These are phyloP conservation scores for Campopleginae sp. DNA, from an alignment of 2,888 invertebrate genomes.

Conservation along the genomic window DNA sequence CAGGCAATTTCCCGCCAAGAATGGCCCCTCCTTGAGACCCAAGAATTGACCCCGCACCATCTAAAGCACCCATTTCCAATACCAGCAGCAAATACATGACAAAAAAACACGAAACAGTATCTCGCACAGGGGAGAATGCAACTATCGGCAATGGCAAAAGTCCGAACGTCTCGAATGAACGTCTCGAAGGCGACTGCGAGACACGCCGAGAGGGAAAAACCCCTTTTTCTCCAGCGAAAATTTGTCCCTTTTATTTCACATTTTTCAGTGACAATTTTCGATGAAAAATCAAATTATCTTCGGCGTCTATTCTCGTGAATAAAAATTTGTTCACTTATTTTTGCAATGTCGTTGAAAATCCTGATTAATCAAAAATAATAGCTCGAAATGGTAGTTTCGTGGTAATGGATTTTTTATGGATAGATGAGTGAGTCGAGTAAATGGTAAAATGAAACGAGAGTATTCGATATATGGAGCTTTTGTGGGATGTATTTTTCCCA, in stretches of 20 bases:
- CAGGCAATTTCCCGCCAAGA: slow-evolving; percentile 84
- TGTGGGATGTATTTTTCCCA: slow-evolving; percentile 36
- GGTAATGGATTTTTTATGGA: background rate
- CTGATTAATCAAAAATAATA: background rate
- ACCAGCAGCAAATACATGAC: slow-evolving; percentile 72
- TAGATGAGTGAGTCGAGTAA: background rate
- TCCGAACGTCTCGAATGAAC: no score
- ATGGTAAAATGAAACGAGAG: slow-evolving; percentile 22
- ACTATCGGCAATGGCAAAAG: background rate
- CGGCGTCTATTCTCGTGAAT: background rate
- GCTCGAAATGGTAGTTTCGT: background rate
- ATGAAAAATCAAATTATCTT: background rate
- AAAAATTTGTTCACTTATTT: background rate
- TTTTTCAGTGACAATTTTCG: no score
- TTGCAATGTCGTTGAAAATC: background rate
- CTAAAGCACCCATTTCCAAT: slow-evolving; percentile 81
- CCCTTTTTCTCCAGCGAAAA: no score
- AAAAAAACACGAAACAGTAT: slow-evolving; percentile 27
- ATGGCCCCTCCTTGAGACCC: slow-evolving; percentile 81
- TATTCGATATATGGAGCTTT: slow-evolving; percentile 27
- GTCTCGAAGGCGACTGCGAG: no score
- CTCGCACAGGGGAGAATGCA: slow-evolving; percentile 18
- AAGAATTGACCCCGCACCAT: slow-evolving; percentile 80
- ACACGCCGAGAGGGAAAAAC: no score
- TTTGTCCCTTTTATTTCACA: no score